Percentiles rank a stretch among this genome's conserved stretches.
These are phyloP conservation scores for Clarias magur DNA, from an alignment of 2,113 vertebrate genomes.

Conservation along the genomic window DNA sequence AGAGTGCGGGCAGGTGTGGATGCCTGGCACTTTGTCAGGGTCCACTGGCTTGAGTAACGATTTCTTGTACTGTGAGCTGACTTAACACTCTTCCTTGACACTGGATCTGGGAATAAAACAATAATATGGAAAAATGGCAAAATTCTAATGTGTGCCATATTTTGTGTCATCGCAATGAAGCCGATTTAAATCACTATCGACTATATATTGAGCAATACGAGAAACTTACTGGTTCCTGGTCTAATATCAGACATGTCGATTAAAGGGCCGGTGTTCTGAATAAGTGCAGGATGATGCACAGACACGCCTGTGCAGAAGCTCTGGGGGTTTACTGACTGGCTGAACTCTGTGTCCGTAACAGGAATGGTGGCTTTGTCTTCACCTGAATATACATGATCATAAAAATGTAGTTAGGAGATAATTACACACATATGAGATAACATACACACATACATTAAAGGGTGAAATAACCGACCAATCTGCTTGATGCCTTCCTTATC, in stretches of 20 bases:
- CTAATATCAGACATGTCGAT: conserved; percentile 99
- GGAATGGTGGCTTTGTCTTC: conserved; percentile 98
- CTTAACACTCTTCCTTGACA: conserved; percentile 95
- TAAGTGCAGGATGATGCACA: conserved; percentile 92
- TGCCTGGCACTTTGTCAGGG: conserved; percentile 94
- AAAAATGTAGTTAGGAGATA: neutral
- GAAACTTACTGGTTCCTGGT: conserved; percentile 91
- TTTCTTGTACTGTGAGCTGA: conserved; percentile 94
- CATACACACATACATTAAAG: conserved; percentile 4
- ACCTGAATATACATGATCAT: conserved; percentile 68
- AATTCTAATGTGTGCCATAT: neutral
- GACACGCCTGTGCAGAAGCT: conserved; percentile 97
- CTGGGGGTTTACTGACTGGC: conserved; percentile 94
- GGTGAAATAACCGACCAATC: conserved; percentile 80
- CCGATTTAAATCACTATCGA: neutral
- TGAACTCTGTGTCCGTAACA: conserved; percentile 94
- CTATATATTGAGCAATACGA: neutral
- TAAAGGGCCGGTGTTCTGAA: conserved; percentile 96
- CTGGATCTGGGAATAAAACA: conserved; percentile 77
- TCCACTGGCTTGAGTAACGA: conserved; percentile 98
- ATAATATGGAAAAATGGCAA: neutral
- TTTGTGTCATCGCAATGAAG: neutral
- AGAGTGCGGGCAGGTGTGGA: conserved; percentile 93
- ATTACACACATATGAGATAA: neutral
- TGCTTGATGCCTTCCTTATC: conserved; percentile 99